phyloP scores from a whole-genome alignment of 2,797 vertebrate species.

The Miichthys miiuy region DNA sequence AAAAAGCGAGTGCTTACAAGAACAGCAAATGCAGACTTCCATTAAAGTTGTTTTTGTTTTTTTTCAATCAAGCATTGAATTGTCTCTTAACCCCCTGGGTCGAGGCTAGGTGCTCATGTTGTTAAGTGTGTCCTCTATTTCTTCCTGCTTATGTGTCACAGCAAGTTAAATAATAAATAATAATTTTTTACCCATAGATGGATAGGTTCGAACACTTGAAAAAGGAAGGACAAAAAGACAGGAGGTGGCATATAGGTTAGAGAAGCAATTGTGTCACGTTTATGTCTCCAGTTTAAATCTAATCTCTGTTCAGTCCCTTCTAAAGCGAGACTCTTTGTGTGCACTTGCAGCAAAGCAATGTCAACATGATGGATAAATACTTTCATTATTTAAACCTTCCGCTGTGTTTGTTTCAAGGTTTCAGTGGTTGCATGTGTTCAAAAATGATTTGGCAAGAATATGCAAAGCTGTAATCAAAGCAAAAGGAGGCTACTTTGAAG shows the following conservation, averaged over 20 bases:
- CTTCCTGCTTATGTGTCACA: conserved; percentile 23
- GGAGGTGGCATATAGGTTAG: background rate
- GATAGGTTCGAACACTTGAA: conserved; percentile 1
- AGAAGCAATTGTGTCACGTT: background rate
- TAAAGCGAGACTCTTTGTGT: background rate
- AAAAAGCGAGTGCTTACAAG: conserved; percentile 30
- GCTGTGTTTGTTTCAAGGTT: background rate
- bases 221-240: background rate
- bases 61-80: conserved; percentile 37
- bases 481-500: too few species aligned
- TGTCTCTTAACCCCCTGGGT: conserved; percentile 21
- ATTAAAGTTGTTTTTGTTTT: conserved; percentile 12
- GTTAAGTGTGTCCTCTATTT: conserved; percentile 7
- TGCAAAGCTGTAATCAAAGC: too few species aligned
- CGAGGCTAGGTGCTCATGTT: conserved; percentile 18
- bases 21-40: conserved; percentile 24
- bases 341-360: background rate
- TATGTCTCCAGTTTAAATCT: conserved; percentile 5
- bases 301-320: background rate
- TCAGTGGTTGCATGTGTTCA: background rate
- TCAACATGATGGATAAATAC: background rate
- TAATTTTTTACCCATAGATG: background rate
- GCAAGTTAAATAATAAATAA: conserved; percentile 26
- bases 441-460: background rate
- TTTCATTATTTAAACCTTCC: background rate